Conservation (phyloP, 1,140 invertebrate genomes). For the Diachasma alloeum region DNA sequence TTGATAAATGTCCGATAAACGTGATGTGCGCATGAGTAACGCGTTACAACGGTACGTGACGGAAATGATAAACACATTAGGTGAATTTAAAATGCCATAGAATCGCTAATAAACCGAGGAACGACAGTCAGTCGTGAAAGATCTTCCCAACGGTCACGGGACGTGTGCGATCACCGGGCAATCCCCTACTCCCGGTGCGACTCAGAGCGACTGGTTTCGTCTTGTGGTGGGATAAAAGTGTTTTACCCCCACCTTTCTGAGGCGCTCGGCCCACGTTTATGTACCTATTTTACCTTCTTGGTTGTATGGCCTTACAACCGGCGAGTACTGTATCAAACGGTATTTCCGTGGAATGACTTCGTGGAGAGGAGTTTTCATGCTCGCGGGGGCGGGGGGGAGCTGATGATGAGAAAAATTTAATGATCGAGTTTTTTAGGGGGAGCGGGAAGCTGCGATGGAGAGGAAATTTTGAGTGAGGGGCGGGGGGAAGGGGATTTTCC, state of each 20-base stretch:
- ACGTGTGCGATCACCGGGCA: not conserved
- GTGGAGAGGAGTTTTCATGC: not conserved
- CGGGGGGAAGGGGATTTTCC: too few relatives aligned
- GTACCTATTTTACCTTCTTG: not conserved
- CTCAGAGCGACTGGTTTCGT: not conserved
- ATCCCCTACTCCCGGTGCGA: not conserved
- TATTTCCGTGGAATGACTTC: not conserved
- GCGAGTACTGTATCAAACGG: constrained; percentile 1
- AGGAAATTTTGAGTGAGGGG: too few relatives aligned
- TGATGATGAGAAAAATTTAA: too few relatives aligned
- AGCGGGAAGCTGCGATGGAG: too few relatives aligned
- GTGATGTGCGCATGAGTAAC: too few relatives aligned
- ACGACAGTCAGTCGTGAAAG: not conserved
- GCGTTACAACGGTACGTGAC: too few relatives aligned
- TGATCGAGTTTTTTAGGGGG: too few relatives aligned
- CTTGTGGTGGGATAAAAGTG: constrained; percentile 7
- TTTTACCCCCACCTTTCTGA: not conserved
- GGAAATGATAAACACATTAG: not conserved
- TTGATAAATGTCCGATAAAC: not conserved
- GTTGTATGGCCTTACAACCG: not conserved
- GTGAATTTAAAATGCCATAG: not conserved
- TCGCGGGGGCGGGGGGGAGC: not conserved
- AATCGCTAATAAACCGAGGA: not conserved
- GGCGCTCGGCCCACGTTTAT: not conserved
- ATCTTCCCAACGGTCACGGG: constrained; percentile 4